These are phyloP conservation scores for Leptinotarsa juncta DNA, from an alignment of 2,888 invertebrate species.

Conservation along the genomic window DNA sequence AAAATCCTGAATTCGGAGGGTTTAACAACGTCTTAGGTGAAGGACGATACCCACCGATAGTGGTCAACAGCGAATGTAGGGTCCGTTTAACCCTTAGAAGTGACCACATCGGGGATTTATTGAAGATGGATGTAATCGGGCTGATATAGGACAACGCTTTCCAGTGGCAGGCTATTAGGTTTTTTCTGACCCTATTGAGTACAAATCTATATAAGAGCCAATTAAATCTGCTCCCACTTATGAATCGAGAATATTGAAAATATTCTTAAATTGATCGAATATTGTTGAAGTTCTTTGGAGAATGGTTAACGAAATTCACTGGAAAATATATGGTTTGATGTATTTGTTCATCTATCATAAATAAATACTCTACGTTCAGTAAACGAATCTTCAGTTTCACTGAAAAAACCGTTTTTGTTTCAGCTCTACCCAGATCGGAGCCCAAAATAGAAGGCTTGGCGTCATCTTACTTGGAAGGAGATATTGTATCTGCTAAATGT, in stretches of 20 bases:
- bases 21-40: constrained; percentile 55
- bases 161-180: background rate
- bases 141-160: constrained; percentile 5
- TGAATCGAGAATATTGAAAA: background rate
- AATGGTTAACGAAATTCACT: too few species aligned
- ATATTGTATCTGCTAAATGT: constrained; percentile 59
- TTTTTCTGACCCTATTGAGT: background rate
- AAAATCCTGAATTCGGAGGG: constrained; percentile 59
- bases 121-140: constrained; percentile 11
- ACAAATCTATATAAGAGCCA: background rate
- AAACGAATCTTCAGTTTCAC: too few species aligned
- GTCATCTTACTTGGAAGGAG: constrained; percentile 58
- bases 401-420: constrained; percentile 50
- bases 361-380: too few species aligned
- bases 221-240: background rate
- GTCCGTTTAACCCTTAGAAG: constrained; percentile 13
- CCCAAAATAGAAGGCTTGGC: constrained; percentile 59
- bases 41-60: constrained; percentile 54
- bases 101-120: background rate
- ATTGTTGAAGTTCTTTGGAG: too few species aligned
- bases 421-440: constrained; percentile 60
- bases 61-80: constrained; percentile 50
- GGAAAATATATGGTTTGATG: too few species aligned
- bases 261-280: background rate
- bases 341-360: too few species aligned